Base-by-base conservation (phyloP, 1,140 invertebrate species). In the Phenacoccus solenopsis region DNA sequence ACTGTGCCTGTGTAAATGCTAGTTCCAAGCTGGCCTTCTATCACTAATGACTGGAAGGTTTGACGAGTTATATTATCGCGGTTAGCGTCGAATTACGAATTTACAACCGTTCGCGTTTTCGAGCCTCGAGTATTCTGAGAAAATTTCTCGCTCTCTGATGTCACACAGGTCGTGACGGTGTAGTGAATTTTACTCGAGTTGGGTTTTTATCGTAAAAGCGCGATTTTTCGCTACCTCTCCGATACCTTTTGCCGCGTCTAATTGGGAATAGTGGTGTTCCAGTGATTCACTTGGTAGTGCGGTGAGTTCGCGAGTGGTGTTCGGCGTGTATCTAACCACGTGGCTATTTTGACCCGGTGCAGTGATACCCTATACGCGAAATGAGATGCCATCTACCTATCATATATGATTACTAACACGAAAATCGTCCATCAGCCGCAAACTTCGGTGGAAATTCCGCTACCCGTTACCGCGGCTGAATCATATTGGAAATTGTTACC, bases 1-100 rank as follows among this genome's bases (percentile, higher is more conserved):
- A 64, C 59, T 64, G 59, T 64, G 59, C 25, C 22, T 64, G 25
- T 64, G 59, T 64, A 64, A 64, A 64, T 64, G 59, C 59, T 27
- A 64, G 59, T 64, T 64, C 59, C 20, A 64, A 22, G 59, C 59
- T 64, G 25, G 25, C 59, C 59, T 64, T 64, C 59, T 64, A 27
- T 27, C 16, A 16, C 59, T 64, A 64, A 64, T 64, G 59, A 64
- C 59, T 64, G 38, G 38, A 49, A 49, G 38, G 38, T 49, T 49
- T 49, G 38, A 49, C 38, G 38, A 49, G 20, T 16, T 49, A 49
- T n/a, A 49, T 49, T 49, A 49, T 49, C 38, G 38, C 38, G 38
- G 38, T 49, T 10, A 9, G 38, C 16, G 38, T 49, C 13, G 12
- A n/a, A 49, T 49, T 49, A 16, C 16, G 38, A n/a, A 9, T 49